Base-by-base conservation (phyloP, 2,888 invertebrate genomes). In the Parnassius glacialis region DNA sequence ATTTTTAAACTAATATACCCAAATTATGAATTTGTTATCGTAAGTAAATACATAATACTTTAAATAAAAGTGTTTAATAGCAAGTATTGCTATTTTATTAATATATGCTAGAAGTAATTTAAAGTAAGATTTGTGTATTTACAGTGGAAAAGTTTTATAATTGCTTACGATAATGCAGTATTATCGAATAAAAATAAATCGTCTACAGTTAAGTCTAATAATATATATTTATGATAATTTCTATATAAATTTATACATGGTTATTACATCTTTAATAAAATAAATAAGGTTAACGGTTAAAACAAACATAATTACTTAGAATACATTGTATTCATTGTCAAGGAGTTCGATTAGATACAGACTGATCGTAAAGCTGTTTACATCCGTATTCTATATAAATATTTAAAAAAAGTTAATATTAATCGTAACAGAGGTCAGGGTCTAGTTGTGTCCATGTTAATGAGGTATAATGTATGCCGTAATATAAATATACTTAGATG, bases 281-380 rank as follows among this genome's bases (percentile, higher is more conserved):
- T 11, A 42, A 42, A 57, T 43, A n/a, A 34, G 5, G 34, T 34
- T 34, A 34, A 34, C 5, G 20, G 12, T 25, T 51, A 43, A 20
- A 59, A 53, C 34, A 34, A 34, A 34, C 34, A 34, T 34, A 34
- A 7, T 34, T 34, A 34, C 0, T 20, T 20, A 20, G 20, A 20
- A 20, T 20, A 20, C 20, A 20, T 20, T 20, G 20, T 20, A 20
- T 20, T 20, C 20, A 20, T 48, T 48, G 9, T 13, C 9, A 20
- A 20, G 25, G 12, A 57, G 16, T 48, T 52, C 41, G 41, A 53
- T 61, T 48, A 53, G 52, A 53, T 57, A 43, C 42, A 57, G 12
- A 12, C 43, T 9, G 57, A 43, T 57, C 48, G 47, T 61, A 61
- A 61, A 61, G 20, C 43, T 61, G 57, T 61, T 61, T 61, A 41